phyloP scores from a whole-genome alignment of 2,888 invertebrate species.

The Synanthedon tipuliformis region DNA sequence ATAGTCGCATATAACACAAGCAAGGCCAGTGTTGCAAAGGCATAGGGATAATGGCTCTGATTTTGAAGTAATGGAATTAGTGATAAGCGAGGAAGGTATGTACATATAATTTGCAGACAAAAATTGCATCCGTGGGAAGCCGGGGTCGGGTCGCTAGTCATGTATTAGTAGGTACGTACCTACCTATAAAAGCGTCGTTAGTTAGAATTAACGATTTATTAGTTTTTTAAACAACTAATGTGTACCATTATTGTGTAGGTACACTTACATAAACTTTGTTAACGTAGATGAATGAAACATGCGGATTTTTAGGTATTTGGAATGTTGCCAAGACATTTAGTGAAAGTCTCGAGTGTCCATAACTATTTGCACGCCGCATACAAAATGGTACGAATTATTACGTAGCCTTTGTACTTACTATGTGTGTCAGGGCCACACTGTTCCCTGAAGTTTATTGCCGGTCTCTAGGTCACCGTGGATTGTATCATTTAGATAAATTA shows the following conservation, averaged over 20 bases:
- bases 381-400: constrained; percentile 2
- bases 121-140: too few relatives aligned
- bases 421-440: constrained; percentile 46
- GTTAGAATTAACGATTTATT: too few relatives aligned
- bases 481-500: constrained; percentile 33
- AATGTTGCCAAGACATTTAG: constrained; percentile 32
- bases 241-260: constrained; percentile 5
- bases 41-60: too few relatives aligned
- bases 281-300: constrained; percentile 29
- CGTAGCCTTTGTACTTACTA: constrained; percentile 7
- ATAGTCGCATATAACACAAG: too few relatives aligned
- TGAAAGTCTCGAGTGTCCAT: constrained; percentile 36
- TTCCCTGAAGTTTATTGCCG: constrained; percentile 34
- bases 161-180: too few relatives aligned
- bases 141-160: too few relatives aligned
- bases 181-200: too few relatives aligned
- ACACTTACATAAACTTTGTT: neutral
- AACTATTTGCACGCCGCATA: constrained; percentile 24
- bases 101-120: too few relatives aligned
- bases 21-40: too few relatives aligned
- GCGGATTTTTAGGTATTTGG: constrained; percentile 29
- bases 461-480: constrained; percentile 26
- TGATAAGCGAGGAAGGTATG: too few relatives aligned
- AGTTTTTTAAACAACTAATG: too few relatives aligned
- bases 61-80: too few relatives aligned